Evolutionary conservation across 1,140 invertebrate species (phyloP).

Genomic region (Colletes latitarsis): DNA sequence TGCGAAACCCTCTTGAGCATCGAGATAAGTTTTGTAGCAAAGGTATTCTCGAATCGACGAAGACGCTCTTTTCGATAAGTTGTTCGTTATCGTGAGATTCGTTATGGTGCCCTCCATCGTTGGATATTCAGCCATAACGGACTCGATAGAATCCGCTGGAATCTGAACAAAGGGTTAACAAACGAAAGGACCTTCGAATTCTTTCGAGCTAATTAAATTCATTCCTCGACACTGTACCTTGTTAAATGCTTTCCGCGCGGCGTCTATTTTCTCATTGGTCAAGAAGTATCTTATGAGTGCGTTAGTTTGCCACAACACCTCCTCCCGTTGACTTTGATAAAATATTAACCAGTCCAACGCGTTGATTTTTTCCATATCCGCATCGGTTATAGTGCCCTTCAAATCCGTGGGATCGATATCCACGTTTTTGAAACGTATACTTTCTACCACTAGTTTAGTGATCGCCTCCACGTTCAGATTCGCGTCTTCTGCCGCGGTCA

Average conservation of each 20-base stretch:
- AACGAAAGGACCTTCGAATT: constrained; percentile 35
- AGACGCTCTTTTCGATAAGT: constrained; percentile 79
- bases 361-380: constrained; percentile 89
- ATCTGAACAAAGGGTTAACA: constrained; percentile 74
- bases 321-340: constrained; percentile 88
- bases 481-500: constrained; percentile 86
- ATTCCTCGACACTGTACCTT: constrained; percentile 79
- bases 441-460: constrained; percentile 91
- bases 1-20: constrained; percentile 92
- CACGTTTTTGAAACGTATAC: constrained; percentile 82
- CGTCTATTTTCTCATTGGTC: constrained; percentile 84
- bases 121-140: constrained; percentile 82
- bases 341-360: constrained; percentile 94
- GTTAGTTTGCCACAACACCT: constrained; percentile 93
- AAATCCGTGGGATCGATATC: constrained; percentile 69
- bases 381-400: constrained; percentile 79
- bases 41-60: constrained; percentile 87
- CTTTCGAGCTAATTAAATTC: constrained; percentile 30
- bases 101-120: constrained; percentile 79
- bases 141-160: constrained; percentile 84
- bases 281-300: constrained; percentile 93
- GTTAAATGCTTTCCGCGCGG: constrained; percentile 86
- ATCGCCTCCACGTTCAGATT: constrained; percentile 92
- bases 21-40: constrained; percentile 89
- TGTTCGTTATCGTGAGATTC: constrained; percentile 69